Evolutionary conservation across 2,888 invertebrate species (phyloP).

Genomic region (Amphipyra tragopoginis): DNA sequence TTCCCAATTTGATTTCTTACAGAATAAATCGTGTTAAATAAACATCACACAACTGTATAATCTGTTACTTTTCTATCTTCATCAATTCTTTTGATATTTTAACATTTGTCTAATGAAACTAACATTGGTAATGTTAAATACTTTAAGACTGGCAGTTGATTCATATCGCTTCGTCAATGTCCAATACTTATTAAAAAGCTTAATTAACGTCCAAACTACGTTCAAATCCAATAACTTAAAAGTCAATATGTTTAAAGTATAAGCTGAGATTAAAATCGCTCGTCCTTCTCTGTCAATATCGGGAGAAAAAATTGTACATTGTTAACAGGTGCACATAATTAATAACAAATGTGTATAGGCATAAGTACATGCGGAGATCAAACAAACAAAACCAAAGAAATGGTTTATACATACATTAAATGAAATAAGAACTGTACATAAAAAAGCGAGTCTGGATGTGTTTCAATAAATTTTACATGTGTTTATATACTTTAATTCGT

Average conservation of each 20-base stretch:
- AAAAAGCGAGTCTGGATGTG: constrained; percentile 73
- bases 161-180: constrained; percentile 35
- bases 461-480: constrained; percentile 77
- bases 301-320: constrained; percentile 34
- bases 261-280: constrained; percentile 35
- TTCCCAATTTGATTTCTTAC: neutral
- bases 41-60: constrained; percentile 2
- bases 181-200: constrained; percentile 32
- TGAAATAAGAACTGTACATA: constrained; percentile 73
- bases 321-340: constrained; percentile 43
- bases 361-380: constrained; percentile 56
- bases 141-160: constrained; percentile 10
- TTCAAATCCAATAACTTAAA: constrained; percentile 38
- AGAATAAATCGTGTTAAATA: constrained; percentile 6
- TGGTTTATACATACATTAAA: constrained; percentile 68
- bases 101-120: constrained; percentile 35
- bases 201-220: constrained; percentile 27
- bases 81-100: constrained; percentile 11
- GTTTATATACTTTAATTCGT: constrained; percentile 76
- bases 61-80: constrained; percentile 7
- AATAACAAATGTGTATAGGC: constrained; percentile 28
- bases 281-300: constrained; percentile 41
- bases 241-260: constrained; percentile 48
- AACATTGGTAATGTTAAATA: constrained; percentile 6
- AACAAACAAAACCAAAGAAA: constrained; percentile 70